Base-by-base conservation (phyloP, 2,113 vertebrate genomes). In the Nothoprocta pentlandii region DNA sequence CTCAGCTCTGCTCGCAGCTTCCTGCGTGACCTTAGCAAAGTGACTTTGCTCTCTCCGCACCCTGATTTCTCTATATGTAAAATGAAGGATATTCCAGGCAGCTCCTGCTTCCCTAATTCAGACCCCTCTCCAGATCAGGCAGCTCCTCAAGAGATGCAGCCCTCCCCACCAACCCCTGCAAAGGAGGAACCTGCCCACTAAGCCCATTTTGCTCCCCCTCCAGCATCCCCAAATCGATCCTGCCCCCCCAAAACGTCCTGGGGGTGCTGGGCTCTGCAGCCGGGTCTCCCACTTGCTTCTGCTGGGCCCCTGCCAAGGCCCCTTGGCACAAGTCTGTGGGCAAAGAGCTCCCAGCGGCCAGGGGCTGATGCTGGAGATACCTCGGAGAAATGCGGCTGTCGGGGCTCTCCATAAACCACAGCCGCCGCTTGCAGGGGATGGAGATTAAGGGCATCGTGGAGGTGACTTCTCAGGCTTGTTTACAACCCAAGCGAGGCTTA, bases 21-120 rank as follows among this genome's bases (percentile, higher is more conserved):
- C 16, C 62, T 30, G 80, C 74, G 5, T 9, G 3, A 7, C 47
- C 1, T 34, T 1, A n/a, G 14, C 39, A 9, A 28, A 83, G n/a
- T 6, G 16, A 1, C 59, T 75, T 23, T 25, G 15, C 42, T 39
- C 61, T 16, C 63, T 25, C 44, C 22, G 23, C 46, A 4, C 36
- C 53, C 19, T 1, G 41, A 25, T 56, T 69, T 20, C 49, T 88
- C 70, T 79, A 4, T 2, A 66, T 67, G 28, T 22, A 58, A 61
- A 85, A 64, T 0, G 2, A 36, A 58, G 64, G 22, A 41, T 4
- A 15, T 11, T 62, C 53, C 4, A 1, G 19, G 53, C 36, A 34
- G n/a, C 16, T 9, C 26, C 62, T 42, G 36, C 62, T n/a, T 44
- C 62, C 49, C 39, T 47, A 1, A 58, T 36, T 9, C 63, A 15